Conservation (phyloP, 2,888 invertebrate genomes). For the Gari tellinella region DNA sequence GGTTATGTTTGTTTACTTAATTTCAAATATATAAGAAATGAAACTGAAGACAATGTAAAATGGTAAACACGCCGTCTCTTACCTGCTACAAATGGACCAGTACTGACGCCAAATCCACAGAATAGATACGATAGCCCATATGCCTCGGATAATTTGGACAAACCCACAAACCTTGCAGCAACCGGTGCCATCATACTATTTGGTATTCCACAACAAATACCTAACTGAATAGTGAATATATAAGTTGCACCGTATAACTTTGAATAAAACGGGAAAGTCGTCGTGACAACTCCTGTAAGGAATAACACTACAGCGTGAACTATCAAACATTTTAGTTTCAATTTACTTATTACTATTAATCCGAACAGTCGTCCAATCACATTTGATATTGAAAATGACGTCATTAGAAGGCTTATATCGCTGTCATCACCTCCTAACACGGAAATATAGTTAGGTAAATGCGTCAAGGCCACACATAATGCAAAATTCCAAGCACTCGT, state of each 20-base stretch:
- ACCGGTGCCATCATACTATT: background rate
- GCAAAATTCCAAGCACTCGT: conserved; percentile 1
- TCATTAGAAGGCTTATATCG: background rate
- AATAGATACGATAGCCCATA: background rate
- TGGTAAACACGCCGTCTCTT: background rate
- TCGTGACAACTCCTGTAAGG: background rate
- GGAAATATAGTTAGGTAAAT: background rate
- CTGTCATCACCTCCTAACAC: background rate
- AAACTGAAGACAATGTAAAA: no score
- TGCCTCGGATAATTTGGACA: background rate
- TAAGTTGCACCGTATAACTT: background rate
- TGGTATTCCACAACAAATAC: background rate
- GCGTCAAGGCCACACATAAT: background rate
- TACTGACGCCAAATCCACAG: background rate
- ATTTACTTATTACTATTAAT: background rate
- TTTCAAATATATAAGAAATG: no score
- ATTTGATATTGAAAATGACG: background rate
- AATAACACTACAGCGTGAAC: background rate
- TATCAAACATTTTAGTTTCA: background rate
- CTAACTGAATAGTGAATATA: background rate
- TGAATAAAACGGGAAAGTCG: background rate
- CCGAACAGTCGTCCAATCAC: background rate
- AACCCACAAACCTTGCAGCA: background rate
- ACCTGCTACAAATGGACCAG: background rate
- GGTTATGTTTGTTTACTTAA: no score